A percentile compares a stretch with the other conserved stretches of the same genome.
These are phyloP conservation scores for Holacanthus passer DNA, from an alignment of 2,113 vertebrate genomes.

Conservation along the genomic window DNA sequence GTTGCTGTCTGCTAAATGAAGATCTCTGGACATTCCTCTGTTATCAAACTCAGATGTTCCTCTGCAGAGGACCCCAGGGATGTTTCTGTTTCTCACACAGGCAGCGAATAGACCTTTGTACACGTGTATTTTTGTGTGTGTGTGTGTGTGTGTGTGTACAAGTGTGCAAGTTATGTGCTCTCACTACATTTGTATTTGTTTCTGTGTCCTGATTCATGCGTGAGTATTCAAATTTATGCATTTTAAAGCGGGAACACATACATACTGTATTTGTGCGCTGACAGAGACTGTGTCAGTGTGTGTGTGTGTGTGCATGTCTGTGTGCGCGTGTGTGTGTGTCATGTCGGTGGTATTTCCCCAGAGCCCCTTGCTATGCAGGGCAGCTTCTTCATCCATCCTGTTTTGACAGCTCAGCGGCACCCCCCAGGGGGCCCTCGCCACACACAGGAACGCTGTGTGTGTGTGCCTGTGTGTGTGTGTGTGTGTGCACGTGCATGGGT, in stretches of 20 bases:
- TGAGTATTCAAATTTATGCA: conserved; percentile 50
- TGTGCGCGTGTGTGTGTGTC: conserved; percentile 54
- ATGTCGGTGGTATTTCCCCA: conserved; percentile 78
- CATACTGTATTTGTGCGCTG: conserved; percentile 30
- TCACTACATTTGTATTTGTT: conserved; percentile 33
- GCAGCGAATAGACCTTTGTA: not conserved
- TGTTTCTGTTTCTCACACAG: conserved; percentile 42
- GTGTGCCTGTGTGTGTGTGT: not conserved
- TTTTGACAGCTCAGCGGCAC: conserved; percentile 78
- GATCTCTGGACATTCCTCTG: conserved; percentile 59
- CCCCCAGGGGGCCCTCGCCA: conserved; percentile 61
- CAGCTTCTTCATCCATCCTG: conserved; percentile 82
- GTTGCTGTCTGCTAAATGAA: conserved; percentile 45
- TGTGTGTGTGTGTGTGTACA: not conserved
- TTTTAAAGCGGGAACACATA: conserved; percentile 32
- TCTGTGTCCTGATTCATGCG: conserved; percentile 20
- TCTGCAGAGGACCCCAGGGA: not conserved
- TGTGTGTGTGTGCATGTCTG: conserved; percentile 31
- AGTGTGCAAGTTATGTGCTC: not conserved
- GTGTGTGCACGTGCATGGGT: conserved; percentile 8
- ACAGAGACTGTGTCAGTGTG: not conserved
- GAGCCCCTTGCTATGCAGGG: conserved; percentile 79
- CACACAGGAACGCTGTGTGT: conserved; percentile 47
- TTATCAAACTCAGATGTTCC: conserved; percentile 69
- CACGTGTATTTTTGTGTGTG: not conserved